A percentile compares a stretch with the other conserved stretches of the same genome.
Evolutionary conservation across 1,140 invertebrate genomes (phyloP).

Genomic region (Drosophila ohnishii): DNA sequence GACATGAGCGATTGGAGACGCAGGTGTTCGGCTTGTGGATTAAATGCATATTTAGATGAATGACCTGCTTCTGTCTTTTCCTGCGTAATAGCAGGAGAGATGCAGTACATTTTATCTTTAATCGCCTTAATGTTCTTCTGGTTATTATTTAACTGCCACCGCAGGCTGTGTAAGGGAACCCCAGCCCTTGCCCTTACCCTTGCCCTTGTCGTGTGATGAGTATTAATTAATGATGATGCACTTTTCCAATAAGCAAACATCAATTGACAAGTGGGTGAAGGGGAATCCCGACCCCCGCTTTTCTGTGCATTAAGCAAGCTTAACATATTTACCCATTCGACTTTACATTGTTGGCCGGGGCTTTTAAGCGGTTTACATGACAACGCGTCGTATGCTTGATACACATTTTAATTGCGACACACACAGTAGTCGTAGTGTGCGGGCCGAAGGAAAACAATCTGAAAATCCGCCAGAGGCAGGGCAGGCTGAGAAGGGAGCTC

Average conservation of each 20-base stretch:
- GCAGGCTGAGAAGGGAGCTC: neutral
- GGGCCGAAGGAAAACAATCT: slow-evolving; percentile 13
- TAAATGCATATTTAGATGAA: slow-evolving; percentile 44
- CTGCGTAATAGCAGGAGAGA: neutral
- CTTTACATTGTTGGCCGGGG: slow-evolving; percentile 43
- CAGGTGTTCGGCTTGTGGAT: slow-evolving; percentile 30
- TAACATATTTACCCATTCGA: slow-evolving; percentile 51
- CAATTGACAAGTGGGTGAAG: slow-evolving; percentile 13
- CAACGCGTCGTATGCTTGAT: slow-evolving; percentile 61
- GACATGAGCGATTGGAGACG: slow-evolving; percentile 34
- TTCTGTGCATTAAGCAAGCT: slow-evolving; percentile 50
- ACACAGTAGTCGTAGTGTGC: slow-evolving; percentile 12
- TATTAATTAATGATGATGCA: slow-evolving; percentile 43
- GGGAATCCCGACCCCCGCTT: neutral
- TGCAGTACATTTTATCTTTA: slow-evolving; percentile 31
- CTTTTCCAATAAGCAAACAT: slow-evolving; percentile 35
- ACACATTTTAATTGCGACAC: slow-evolving; percentile 69
- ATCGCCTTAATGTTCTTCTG: slow-evolving; percentile 34
- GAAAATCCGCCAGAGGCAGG: slow-evolving; percentile 27
- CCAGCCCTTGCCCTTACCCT: neutral
- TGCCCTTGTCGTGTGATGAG: neutral
- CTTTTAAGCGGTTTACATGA: slow-evolving; percentile 66
- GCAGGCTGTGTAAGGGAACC: slow-evolving; percentile 12
- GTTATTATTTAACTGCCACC: slow-evolving; percentile 29
- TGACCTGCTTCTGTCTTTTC: neutral